phyloP scores from a whole-genome alignment of 2,888 invertebrate species.

The Caenorhabditis macrosperma region DNA sequence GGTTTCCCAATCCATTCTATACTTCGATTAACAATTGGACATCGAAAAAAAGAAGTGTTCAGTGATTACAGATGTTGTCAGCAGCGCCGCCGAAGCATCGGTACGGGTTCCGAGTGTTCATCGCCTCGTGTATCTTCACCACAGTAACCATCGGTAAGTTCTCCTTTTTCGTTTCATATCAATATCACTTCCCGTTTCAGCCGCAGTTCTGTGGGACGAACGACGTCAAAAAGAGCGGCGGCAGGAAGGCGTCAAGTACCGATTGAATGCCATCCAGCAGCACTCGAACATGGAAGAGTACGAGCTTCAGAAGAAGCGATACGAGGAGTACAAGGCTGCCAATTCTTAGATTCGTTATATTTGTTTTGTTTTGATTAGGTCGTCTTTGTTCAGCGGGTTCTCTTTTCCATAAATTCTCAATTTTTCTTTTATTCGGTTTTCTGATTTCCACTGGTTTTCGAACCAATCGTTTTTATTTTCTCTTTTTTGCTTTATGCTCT shows the following conservation, averaged over 20 bases:
- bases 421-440: not conserved
- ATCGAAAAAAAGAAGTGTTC: too few relatives aligned
- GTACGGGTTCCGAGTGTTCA: slow-evolving; percentile 71
- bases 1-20: not conserved
- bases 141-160: slow-evolving; percentile 70
- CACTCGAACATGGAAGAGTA: slow-evolving; percentile 78
- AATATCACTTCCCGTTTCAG: slow-evolving; percentile 42
- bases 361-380: not conserved
- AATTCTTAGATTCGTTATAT: slow-evolving; percentile 54
- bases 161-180: not conserved
- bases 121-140: slow-evolving; percentile 75
- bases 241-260: slow-evolving; percentile 75
- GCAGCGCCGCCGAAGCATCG: slow-evolving; percentile 56
- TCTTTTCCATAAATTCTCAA: not conserved
- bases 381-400: slow-evolving; percentile 13
- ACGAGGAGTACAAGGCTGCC: slow-evolving; percentile 70
- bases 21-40: not conserved
- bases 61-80: slow-evolving; percentile 54
- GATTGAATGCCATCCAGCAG: slow-evolving; percentile 74
- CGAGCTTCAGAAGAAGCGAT: slow-evolving; percentile 72
- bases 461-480: not conserved
- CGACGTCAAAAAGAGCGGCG: slow-evolving; percentile 71
- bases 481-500: not conserved
- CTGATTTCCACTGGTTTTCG: not conserved
- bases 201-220: slow-evolving; percentile 77